A percentile compares a stretch with the other conserved stretches of the same genome.
These are phyloP conservation scores for Drosophila tanythrix DNA, from an alignment of 2,888 invertebrate species.

Conservation along the genomic window DNA sequence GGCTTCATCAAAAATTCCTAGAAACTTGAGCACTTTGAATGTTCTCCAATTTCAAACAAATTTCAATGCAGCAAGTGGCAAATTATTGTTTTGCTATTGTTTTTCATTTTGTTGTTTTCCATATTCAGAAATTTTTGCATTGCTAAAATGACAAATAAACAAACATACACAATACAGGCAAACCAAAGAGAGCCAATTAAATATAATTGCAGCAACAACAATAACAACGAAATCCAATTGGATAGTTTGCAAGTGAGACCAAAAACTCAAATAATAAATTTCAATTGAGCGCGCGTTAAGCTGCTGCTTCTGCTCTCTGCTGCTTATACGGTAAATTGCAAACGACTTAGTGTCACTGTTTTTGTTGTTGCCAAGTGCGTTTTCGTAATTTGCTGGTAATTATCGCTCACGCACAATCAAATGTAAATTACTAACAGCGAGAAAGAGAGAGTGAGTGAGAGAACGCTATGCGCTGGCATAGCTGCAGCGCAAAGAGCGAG, in stretches of 20 bases:
- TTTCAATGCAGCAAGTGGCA: constrained; percentile 54
- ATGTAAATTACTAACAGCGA: constrained; percentile 49
- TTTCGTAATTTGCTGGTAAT: constrained; percentile 76
- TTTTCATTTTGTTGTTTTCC: constrained; percentile 30
- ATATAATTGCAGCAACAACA: constrained; percentile 49
- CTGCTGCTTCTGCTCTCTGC: neutral
- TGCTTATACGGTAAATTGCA: constrained; percentile 14
- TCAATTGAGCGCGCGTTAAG: constrained; percentile 64
- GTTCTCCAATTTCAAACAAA: constrained; percentile 63
- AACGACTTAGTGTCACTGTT: constrained; percentile 24
- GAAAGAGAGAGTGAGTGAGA: constrained; percentile 12
- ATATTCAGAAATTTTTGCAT: constrained; percentile 26
- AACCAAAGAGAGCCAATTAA: constrained; percentile 56
- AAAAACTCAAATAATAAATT: constrained; percentile 65
- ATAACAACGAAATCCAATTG: constrained; percentile 33
- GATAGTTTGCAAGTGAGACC: constrained; percentile 20
- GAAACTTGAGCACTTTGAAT: constrained; percentile 56
- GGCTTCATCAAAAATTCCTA: constrained; percentile 57
- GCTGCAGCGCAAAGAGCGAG: constrained; percentile 37
- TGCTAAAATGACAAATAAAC: constrained; percentile 35
- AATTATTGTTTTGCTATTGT: constrained; percentile 45
- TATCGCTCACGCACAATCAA: constrained; percentile 78
- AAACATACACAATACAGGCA: neutral
- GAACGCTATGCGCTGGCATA: constrained; percentile 14
- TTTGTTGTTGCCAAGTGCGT: constrained; percentile 70